Evolutionary conservation across 2,888 invertebrate species (phyloP).

Genomic region (Heliconius hortense): DNA sequence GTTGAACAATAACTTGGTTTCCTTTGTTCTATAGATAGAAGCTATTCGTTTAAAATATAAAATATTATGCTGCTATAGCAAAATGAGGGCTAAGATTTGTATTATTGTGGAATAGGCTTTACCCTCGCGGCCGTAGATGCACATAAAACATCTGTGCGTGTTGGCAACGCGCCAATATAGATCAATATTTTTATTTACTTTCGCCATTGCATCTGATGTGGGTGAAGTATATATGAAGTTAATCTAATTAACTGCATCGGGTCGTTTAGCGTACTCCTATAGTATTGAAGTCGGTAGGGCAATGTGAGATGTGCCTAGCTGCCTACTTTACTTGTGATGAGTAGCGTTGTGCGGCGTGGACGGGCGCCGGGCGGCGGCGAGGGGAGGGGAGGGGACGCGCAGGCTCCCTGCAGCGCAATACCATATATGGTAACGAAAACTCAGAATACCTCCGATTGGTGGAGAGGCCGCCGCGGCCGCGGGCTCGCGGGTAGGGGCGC

Average conservation of each 20-base stretch:
- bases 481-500: slow-evolving; percentile 79
- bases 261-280: slow-evolving; percentile 31
- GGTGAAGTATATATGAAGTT: slow-evolving; percentile 20
- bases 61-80: background rate
- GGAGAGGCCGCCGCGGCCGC: slow-evolving; percentile 78
- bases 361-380: slow-evolving; percentile 46
- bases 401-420: slow-evolving; percentile 82
- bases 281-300: slow-evolving; percentile 30
- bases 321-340: slow-evolving; percentile 64
- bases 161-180: slow-evolving; percentile 54
- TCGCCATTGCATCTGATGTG: slow-evolving; percentile 33
- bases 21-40: background rate
- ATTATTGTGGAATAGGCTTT: background rate
- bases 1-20: slow-evolving; percentile 2
- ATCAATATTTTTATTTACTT: slow-evolving; percentile 38
- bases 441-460: slow-evolving; percentile 73
- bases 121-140: slow-evolving; percentile 20
- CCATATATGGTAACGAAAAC: slow-evolving; percentile 86
- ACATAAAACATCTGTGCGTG: slow-evolving; percentile 39
- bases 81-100: background rate
- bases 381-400: slow-evolving; percentile 64
- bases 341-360: slow-evolving; percentile 49
- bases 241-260: slow-evolving; percentile 39
- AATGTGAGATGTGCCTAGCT: slow-evolving; percentile 46
- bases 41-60: background rate